Percentiles rank a stretch among this genome's conserved stretches.
Evolutionary conservation across 1,140 invertebrate genomes (phyloP).

Genomic region (Nymphalis io): DNA sequence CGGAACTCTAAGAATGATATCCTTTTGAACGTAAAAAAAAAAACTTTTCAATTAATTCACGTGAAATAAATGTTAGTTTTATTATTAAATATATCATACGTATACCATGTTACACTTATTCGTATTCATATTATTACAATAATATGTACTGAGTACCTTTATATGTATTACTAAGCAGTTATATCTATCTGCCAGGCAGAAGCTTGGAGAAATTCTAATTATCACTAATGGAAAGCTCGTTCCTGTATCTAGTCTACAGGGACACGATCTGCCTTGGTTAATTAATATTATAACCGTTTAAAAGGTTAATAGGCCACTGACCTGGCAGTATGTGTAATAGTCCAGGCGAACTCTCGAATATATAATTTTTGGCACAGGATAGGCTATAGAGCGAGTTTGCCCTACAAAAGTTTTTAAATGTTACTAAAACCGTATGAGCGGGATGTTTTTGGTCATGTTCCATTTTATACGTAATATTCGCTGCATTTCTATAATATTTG

Average conservation of each 20-base stretch:
- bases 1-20: too few species aligned
- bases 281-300: constrained; percentile 51
- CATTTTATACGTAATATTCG: background rate
- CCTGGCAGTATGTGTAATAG: constrained; percentile 26
- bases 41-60: too few species aligned
- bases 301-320: constrained; percentile 42
- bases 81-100: too few species aligned
- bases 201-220: constrained; percentile 68
- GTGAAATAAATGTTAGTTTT: too few species aligned
- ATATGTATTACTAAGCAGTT: background rate
- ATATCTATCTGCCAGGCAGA: constrained; percentile 26
- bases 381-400: background rate
- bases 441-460: constrained; percentile 1
- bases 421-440: background rate
- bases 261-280: constrained; percentile 42
- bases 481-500: background rate
- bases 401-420: constrained; percentile 15
- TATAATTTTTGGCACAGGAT: constrained; percentile 29
- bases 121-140: too few species aligned
- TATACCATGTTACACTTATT: too few species aligned
- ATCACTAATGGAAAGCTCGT: constrained; percentile 68
- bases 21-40: too few species aligned
- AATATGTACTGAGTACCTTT: too few species aligned
- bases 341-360: constrained; percentile 11
- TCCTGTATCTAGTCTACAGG: constrained; percentile 58